Conservation (phyloP, 1,140 invertebrate species). For the Drosophila lacertosa region DNA sequence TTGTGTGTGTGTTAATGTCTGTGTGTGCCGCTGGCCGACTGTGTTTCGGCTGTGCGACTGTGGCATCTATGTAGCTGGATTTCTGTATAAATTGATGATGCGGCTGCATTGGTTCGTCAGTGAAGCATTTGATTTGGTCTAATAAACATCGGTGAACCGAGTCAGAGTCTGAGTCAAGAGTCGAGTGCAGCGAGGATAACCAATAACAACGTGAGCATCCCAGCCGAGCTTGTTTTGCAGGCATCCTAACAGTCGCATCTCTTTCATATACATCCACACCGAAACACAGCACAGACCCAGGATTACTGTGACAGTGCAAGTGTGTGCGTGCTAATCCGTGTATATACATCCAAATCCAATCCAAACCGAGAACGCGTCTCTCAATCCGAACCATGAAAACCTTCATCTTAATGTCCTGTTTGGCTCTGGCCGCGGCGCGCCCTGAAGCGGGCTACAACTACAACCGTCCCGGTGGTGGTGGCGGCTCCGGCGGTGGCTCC, state of each 20-base stretch:
- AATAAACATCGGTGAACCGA: conserved; percentile 78
- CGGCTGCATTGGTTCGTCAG: conserved; percentile 80
- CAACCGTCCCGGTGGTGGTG: conserved; percentile 85
- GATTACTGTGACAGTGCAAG: conserved; percentile 80
- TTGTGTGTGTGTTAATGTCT: conserved; percentile 21
- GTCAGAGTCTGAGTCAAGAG: conserved; percentile 36
- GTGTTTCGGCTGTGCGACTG: conserved; percentile 30
- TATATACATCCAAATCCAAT: conserved; percentile 18
- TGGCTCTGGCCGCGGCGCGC: conserved; percentile 86
- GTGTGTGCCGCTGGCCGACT: conserved; percentile 37
- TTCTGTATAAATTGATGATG: conserved; percentile 84
- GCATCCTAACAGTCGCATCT: conserved; percentile 42
- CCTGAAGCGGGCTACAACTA: conserved; percentile 87
- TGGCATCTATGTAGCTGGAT: conserved; percentile 67
- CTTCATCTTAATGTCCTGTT: conserved; percentile 86
- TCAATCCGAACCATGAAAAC: conserved; percentile 79
- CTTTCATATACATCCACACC: conserved; percentile 34
- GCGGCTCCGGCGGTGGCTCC: conserved; percentile 56
- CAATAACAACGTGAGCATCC: conserved; percentile 61
- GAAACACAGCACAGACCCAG: conserved; percentile 70
- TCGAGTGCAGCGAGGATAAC: conserved; percentile 58
- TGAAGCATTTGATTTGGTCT: conserved; percentile 84
- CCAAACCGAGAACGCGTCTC: conserved; percentile 41
- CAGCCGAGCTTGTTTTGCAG: conserved; percentile 17
- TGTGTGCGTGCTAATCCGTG: conserved; percentile 61